Base-by-base conservation (phyloP, 1,140 invertebrate species). In the Macrobrachium nipponense region DNA sequence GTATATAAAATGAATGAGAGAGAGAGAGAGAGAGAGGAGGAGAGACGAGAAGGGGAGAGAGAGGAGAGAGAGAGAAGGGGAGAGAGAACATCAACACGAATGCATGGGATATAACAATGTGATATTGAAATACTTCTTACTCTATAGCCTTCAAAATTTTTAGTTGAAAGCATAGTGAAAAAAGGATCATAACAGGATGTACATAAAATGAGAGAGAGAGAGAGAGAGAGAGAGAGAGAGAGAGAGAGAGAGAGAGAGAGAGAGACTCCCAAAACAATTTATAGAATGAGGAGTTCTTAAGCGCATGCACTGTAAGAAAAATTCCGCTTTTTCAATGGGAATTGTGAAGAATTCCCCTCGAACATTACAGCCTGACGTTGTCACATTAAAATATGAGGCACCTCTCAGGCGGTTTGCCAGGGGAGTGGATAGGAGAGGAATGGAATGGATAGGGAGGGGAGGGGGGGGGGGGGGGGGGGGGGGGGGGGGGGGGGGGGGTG, bases 151-250 rank as follows among this genome's bases (percentile, higher is more conserved):
- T 36, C 27, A 36, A 1, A 36, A n/a, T 36, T 36, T 36, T 4
- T 36, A 36, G 4, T 1, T 36, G 1, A 36, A 36, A 36, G 27
- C 27, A 36, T n/a, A n/a, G 4, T 36, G 27, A 36, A 36, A 36
- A 36, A 36, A 36, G 27, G 27, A 36, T 36, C 27, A 36, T 36
- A 36, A 36, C 27, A 36, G 27, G 27, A 36, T 36, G 27, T 36
- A 36, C 4, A 2, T 1, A 4, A 36, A 36, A 36, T 36, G 27
- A 36, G 61, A 20, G 20, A 20, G 61, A 64, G 20, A 64, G 51
- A 18, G 43, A 51, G 76, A 78, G 76, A 78, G 76, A 78, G 76
- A 78, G 76, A 78, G 76, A 80, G 78, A 80, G 76, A 78, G 76
- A 78, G 76, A 78, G 76, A 78, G 76, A 78, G 76, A 78, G 76